Evolutionary conservation across 2,888 invertebrate species (phyloP).

Genomic region (Tillus elongatus): DNA sequence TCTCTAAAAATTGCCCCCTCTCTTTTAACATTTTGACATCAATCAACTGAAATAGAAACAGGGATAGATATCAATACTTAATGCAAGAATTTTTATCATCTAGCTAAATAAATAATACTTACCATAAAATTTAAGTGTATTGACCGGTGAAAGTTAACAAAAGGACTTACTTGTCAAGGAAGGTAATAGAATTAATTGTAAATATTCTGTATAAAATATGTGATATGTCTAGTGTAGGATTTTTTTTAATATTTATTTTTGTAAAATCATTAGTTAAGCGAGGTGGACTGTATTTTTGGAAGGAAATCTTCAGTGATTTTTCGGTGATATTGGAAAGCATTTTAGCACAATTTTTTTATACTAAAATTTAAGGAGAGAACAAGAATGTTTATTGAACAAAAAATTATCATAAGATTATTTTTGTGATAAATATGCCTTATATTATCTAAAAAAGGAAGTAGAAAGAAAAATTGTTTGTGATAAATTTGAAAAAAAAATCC

Average conservation of each 20-base stretch:
- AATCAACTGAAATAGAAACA: no score
- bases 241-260: constrained; percentile 30
- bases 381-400: neutral
- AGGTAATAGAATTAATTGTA: constrained; percentile 20
- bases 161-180: neutral
- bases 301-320: constrained; percentile 12
- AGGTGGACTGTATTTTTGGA: constrained; percentile 11
- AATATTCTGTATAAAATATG: constrained; percentile 30
- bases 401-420: neutral
- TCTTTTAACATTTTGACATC: no score
- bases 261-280: constrained; percentile 19
- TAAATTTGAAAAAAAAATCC: neutral
- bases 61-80: no score
- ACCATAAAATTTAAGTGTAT: constrained; percentile 6
- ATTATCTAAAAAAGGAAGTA: neutral
- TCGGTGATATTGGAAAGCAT: constrained; percentile 13
- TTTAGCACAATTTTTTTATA: constrained; percentile 12
- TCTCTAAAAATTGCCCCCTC: no score
- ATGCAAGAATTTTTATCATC: no score
- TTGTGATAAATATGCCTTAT: constrained; percentile 1
- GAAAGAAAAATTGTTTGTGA: neutral
- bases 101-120: no score
- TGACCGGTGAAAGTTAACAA: neutral
- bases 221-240: constrained; percentile 26
- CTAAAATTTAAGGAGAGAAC: neutral